Evolutionary conservation across 1,140 invertebrate species (phyloP), one percentile per base, ranked within the genome.

Genomic region (Aleiodes sp.): DNA sequence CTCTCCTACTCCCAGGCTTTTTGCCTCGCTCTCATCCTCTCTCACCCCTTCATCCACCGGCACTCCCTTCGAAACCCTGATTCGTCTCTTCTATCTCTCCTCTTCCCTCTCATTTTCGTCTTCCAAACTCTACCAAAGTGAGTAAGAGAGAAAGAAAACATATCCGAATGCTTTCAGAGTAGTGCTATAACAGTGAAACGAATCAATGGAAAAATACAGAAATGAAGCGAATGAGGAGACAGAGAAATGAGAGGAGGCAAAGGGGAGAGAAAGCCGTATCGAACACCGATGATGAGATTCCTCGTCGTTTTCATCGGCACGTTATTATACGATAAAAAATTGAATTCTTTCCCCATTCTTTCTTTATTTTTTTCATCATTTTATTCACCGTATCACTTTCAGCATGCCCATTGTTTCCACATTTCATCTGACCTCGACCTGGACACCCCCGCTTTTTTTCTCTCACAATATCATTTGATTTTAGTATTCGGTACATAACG

Each of bases 141-240:
- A 26, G 29, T 43, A 26, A 37, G 52, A n/a, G 31, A 52, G 19
- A 56, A 26, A 39, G 52, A 60, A 12, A 14, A 61, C 59, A 19
- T 10, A 61, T 68, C 65, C 59, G 28, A 28, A 59, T 21, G 41
- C 46, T 56, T 29, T 65, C 39, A 70, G 73, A 79, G 75, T 70
- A 79, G 39, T 43, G 39, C 39, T 43, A 43, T 43, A 43, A 75
- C 74, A 75, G 69, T 70, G 75, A 72, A 77, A 66, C 76, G 75
- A 82, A 82, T 84, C 82, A 79, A 82, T 83, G 80, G 73, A 81
- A 84, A 85, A 84, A 64, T 43, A 81, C 82, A 80, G 79, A 75
- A 72, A 73, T 80, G 80, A 80, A 78, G 71, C 6, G 12, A 43
- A 16, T 43, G n/a, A n/a, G 39, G 39, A 16, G 12, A 12, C 3